These are phyloP conservation scores for Eupsilia transversa DNA, from an alignment of 2,888 invertebrate genomes.

Conservation along the genomic window DNA sequence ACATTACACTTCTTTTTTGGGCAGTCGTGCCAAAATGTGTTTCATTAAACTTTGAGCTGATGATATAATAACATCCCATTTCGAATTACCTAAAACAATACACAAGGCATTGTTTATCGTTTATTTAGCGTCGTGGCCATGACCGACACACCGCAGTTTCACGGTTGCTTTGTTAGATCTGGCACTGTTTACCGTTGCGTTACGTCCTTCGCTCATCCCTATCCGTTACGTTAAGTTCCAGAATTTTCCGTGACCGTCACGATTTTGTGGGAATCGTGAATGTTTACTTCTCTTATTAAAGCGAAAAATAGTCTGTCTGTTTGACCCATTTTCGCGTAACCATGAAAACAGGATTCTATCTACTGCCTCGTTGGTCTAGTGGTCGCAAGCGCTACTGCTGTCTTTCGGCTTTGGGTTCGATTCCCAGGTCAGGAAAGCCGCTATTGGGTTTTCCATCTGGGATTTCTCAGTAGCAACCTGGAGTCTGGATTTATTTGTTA, in stretches of 20 bases:
- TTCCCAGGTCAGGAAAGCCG: no score
- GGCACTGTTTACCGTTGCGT: conserved; percentile 10
- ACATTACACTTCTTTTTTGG: no score
- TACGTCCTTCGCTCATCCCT: conserved; percentile 37
- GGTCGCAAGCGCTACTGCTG: no score
- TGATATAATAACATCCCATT: not conserved
- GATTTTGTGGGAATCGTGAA: conserved; percentile 5
- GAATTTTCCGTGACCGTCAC: conserved; percentile 17
- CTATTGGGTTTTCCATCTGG: no score
- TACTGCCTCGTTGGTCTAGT: no score
- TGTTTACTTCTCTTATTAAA: conserved; percentile 25
- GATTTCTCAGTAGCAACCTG: no score
- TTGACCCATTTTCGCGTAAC: conserved; percentile 23
- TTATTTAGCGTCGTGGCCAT: conserved; percentile 33
- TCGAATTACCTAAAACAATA: conserved; percentile 24
- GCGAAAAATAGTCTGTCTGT: conserved; percentile 16
- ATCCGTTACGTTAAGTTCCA: conserved; percentile 14
- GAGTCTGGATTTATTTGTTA: no score
- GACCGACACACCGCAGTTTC: conserved; percentile 33
- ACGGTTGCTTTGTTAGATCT: conserved; percentile 12
- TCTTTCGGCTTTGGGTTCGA: no score
- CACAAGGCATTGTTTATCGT: conserved; percentile 11
- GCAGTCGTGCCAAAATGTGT: not conserved
- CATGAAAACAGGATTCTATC: not conserved
- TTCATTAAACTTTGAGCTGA: not conserved